These are phyloP conservation scores for Cheumatopsyche charites DNA, from an alignment of 1,140 invertebrate species.

Conservation along the genomic window DNA sequence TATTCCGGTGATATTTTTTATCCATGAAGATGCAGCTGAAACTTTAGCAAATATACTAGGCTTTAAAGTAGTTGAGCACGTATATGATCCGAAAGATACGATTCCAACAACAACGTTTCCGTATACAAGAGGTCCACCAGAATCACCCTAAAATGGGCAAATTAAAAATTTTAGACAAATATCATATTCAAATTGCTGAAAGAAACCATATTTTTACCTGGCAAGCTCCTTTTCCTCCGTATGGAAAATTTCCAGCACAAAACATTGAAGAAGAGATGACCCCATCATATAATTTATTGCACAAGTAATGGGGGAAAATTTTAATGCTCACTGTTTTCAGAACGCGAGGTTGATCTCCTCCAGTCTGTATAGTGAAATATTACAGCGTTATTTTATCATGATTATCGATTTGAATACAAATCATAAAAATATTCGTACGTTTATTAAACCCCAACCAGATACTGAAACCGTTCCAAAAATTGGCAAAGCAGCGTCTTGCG, in stretches of 20 bases:
- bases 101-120: slow-evolving; percentile 55
- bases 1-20: slow-evolving; percentile 57
- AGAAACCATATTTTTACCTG: too few relatives aligned
- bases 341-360: too few relatives aligned
- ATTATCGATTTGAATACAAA: too few relatives aligned
- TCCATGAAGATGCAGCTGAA: slow-evolving; percentile 55
- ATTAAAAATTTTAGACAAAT: neutral
- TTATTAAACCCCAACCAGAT: too few relatives aligned
- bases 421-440: too few relatives aligned
- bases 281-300: slow-evolving; percentile 50
- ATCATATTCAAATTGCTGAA: slow-evolving; percentile 51
- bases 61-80: slow-evolving; percentile 56
- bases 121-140: slow-evolving; percentile 58
- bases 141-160: slow-evolving; percentile 54
- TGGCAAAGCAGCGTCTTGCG: too few relatives aligned
- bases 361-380: too few relatives aligned
- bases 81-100: slow-evolving; percentile 53
- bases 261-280: slow-evolving; percentile 58
- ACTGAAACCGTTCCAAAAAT: too few relatives aligned
- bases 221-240: too few relatives aligned
- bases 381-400: too few relatives aligned
- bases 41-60: slow-evolving; percentile 60
- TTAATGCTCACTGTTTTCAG: too few relatives aligned
- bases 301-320: too few relatives aligned
- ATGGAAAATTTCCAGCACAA: slow-evolving; percentile 56